Evolutionary conservation across 2,888 invertebrate genomes (phyloP).

Genomic region (Watsonalla binaria): DNA sequence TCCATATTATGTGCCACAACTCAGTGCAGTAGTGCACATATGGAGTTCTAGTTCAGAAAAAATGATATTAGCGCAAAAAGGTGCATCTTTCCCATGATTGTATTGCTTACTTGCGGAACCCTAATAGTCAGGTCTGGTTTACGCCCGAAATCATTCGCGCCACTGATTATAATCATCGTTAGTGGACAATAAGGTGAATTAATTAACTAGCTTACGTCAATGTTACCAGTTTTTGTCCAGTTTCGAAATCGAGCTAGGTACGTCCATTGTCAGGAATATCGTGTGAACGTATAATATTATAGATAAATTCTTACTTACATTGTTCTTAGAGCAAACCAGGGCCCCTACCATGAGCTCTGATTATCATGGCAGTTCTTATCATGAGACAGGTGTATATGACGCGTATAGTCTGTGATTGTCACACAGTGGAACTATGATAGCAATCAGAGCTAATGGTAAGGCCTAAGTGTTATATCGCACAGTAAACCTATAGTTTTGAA

Average conservation of each 20-base stretch:
- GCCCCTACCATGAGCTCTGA: no score
- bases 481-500: neutral
- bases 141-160: constrained; percentile 10
- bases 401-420: no score
- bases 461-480: neutral
- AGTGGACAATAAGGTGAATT: constrained; percentile 18
- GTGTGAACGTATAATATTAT: neutral
- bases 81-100: no score
- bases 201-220: constrained; percentile 2
- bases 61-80: no score
- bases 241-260: neutral
- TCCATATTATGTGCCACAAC: no score
- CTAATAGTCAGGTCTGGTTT: neutral
- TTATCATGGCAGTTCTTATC: no score
- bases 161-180: constrained; percentile 17
- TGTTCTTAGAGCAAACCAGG: no score
- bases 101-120: neutral
- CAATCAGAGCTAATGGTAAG: neutral
- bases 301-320: neutral
- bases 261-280: neutral
- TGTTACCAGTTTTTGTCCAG: neutral
- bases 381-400: no score
- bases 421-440: neutral
- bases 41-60: no score
- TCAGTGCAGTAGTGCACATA: no score